phyloP scores from a whole-genome alignment of 2,113 vertebrate genomes.

The Ophthalmolycus amberensis region DNA sequence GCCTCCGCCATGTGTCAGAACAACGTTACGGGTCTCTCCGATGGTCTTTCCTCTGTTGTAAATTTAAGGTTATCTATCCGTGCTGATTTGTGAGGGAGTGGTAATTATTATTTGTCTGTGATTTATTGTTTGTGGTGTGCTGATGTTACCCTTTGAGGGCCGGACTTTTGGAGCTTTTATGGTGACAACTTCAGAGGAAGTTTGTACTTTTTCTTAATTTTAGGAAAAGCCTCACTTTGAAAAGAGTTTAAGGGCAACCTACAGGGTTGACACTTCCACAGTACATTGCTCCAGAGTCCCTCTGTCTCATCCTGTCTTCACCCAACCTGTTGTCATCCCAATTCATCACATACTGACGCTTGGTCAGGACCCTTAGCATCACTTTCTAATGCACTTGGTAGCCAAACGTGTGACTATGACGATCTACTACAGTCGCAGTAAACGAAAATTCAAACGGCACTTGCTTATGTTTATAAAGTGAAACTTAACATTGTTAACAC shows the following conservation, averaged over 20 bases:
- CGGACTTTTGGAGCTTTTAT: background rate
- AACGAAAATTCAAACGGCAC: no score
- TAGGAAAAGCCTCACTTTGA: slow-evolving; percentile 1
- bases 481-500: no score
- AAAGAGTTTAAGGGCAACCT: background rate
- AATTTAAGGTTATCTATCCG: slow-evolving; percentile 57
- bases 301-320: background rate
- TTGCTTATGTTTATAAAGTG: no score
- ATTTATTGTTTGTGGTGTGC: slow-evolving; percentile 53
- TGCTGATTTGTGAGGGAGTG: slow-evolving; percentile 38
- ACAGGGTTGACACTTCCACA: background rate
- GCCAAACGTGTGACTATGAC: no score
- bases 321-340: no score
- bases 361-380: no score
- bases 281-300: background rate
- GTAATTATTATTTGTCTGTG: slow-evolving; percentile 59
- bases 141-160: slow-evolving; percentile 19
- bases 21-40: no score
- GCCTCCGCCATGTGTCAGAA: no score
- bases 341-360: no score
- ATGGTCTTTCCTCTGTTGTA: no score
- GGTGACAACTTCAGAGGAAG: background rate
- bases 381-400: no score
- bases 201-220: background rate
- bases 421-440: no score